These are phyloP conservation scores for Scelioninae gen. 1 DNA, from an alignment of 2,888 invertebrate genomes.

Conservation along the genomic window DNA sequence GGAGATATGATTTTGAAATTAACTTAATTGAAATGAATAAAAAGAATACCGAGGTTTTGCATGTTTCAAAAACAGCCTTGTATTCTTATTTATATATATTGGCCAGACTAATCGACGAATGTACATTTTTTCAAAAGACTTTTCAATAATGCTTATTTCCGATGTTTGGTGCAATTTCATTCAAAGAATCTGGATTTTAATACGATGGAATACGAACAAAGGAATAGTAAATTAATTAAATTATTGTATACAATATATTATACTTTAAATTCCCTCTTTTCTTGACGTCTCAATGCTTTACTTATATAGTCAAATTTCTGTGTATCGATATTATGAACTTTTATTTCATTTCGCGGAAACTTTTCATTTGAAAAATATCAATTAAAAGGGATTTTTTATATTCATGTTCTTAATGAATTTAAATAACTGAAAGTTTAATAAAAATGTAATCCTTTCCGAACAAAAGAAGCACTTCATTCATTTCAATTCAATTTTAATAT, in stretches of 20 bases:
- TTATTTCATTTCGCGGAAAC: constrained; percentile 17
- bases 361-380: constrained; percentile 55
- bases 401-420: constrained; percentile 64
- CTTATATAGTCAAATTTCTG: constrained; percentile 22
- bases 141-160: constrained; percentile 5
- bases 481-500: constrained; percentile 59
- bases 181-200: background rate
- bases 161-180: background rate
- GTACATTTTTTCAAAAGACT: background rate
- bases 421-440: constrained; percentile 55
- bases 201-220: background rate
- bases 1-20: constrained; percentile 56
- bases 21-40: constrained; percentile 59
- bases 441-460: constrained; percentile 59
- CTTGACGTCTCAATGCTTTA: background rate
- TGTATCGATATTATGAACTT: constrained; percentile 18
- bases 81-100: constrained; percentile 1
- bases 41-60: constrained; percentile 55
- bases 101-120: background rate
- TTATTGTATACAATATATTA: constrained; percentile 25
- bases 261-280: constrained; percentile 22
- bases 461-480: constrained; percentile 53
- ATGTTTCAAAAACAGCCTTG: constrained; percentile 22
- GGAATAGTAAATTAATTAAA: constrained; percentile 32
- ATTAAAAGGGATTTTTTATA: constrained; percentile 48